A percentile compares a stretch with the other conserved stretches of the same genome.
Conservation (phyloP, 2,888 invertebrate species). For the Pseudoips prasinana region DNA sequence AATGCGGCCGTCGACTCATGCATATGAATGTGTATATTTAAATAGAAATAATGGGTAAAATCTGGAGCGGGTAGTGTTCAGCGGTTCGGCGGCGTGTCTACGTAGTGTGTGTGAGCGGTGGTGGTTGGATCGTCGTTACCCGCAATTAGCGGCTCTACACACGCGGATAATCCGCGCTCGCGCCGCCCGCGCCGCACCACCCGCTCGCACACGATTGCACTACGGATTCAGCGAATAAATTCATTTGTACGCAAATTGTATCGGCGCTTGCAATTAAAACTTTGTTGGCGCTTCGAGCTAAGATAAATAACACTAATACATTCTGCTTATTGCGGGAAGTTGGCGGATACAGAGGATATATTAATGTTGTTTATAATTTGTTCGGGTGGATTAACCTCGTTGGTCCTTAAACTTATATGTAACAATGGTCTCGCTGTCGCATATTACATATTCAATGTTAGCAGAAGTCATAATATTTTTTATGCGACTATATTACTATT, state of each 20-base stretch:
- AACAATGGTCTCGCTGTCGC: constrained; percentile 61
- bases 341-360: constrained; percentile 77
- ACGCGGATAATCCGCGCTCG: constrained; percentile 70
- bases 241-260: constrained; percentile 82
- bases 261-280: constrained; percentile 82
- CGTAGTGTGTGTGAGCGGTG: no score
- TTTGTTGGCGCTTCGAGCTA: constrained; percentile 78
- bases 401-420: constrained; percentile 61
- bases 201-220: constrained; percentile 64
- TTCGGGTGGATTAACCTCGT: constrained; percentile 74
- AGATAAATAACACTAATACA: constrained; percentile 82
- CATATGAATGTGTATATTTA: no score
- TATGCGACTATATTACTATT: no score
- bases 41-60: no score
- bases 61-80: not conserved
- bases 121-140: constrained; percentile 59
- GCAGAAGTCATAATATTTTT: no score
- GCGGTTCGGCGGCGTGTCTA: not conserved
- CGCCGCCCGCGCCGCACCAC: constrained; percentile 33
- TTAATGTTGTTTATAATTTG: constrained; percentile 80
- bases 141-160: constrained; percentile 77
- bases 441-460: constrained; percentile 49
- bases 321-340: constrained; percentile 80
- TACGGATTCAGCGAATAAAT: constrained; percentile 79
- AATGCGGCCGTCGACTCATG: no score